These are phyloP conservation scores for Archaeoteleia sp. DNA, from an alignment of 2,888 invertebrate species.

Conservation along the genomic window DNA sequence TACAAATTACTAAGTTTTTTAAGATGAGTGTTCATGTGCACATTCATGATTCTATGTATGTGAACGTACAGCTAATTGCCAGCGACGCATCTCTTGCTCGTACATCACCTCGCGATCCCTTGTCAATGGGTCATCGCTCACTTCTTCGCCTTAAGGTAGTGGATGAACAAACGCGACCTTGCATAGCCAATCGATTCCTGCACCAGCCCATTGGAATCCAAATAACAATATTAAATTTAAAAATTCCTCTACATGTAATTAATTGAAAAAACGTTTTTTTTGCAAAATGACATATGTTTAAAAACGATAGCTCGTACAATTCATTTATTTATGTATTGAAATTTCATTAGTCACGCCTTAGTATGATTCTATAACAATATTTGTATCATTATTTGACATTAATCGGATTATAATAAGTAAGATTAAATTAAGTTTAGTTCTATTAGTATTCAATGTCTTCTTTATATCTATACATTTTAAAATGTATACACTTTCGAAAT, in stretches of 20 bases:
- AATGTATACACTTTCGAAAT: too few relatives aligned
- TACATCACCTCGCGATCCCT: conserved; percentile 48
- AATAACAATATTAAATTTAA: conserved; percentile 35
- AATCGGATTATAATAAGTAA: too few relatives aligned
- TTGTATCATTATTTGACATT: too few relatives aligned
- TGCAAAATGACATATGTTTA: background rate
- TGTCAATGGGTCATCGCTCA: conserved; percentile 52
- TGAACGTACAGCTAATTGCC: conserved; percentile 43
- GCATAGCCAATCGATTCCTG: conserved; percentile 38
- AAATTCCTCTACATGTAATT: conserved; percentile 28
- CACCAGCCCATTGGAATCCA: conserved; percentile 35
- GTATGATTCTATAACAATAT: too few relatives aligned
- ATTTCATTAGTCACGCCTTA: too few relatives aligned
- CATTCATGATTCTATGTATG: conserved; percentile 30
- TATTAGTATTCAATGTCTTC: too few relatives aligned
- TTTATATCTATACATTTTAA: too few relatives aligned
- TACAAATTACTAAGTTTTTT: too few relatives aligned
- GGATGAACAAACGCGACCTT: conserved; percentile 28
- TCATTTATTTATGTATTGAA: too few relatives aligned
- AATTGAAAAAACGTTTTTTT: background rate
- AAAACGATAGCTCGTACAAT: background rate
- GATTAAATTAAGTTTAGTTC: too few relatives aligned
- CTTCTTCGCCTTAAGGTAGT: conserved; percentile 46
- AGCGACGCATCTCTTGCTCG: conserved; percentile 47
- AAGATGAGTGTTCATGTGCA: too few relatives aligned